Evolutionary conservation across 2,888 invertebrate species (phyloP).

Genomic region (Patella caerulea): DNA sequence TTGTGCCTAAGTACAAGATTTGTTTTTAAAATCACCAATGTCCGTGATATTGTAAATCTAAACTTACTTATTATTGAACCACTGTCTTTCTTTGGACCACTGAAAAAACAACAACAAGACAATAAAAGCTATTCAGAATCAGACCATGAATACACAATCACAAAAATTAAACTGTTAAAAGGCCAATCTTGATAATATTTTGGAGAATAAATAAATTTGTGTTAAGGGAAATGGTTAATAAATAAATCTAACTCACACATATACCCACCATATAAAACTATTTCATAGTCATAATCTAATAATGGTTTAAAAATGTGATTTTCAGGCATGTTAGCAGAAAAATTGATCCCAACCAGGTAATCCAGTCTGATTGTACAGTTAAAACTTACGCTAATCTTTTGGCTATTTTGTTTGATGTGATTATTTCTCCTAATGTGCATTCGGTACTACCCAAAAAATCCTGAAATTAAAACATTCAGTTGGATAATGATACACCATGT

Average conservation of each 20-base stretch:
- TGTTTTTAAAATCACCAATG: background rate
- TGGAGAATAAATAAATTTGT: too few relatives aligned
- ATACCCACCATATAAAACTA: slow-evolving; percentile 11
- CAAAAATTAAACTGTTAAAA: background rate
- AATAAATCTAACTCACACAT: background rate
- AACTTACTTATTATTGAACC: slow-evolving; percentile 56
- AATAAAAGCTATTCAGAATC: background rate
- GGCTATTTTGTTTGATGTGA: slow-evolving; percentile 57
- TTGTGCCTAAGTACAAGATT: background rate
- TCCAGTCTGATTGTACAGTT: background rate
- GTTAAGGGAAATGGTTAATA: background rate
- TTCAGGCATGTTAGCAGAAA: background rate
- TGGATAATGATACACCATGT: background rate
- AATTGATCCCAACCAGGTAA: background rate
- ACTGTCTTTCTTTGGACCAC: slow-evolving; percentile 61
- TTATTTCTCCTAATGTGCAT: slow-evolving; percentile 75
- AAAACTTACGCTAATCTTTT: slow-evolving; percentile 50
- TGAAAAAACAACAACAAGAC: slow-evolving; percentile 40
- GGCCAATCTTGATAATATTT: too few relatives aligned
- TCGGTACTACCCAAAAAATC: slow-evolving; percentile 74
- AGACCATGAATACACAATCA: background rate
- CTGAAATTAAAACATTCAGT: slow-evolving; percentile 39
- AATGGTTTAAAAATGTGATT: too few relatives aligned
- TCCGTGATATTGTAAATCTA: background rate
- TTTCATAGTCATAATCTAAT: slow-evolving; percentile 8